phyloP scores from a whole-genome alignment of 2,888 invertebrate genomes.

The Euclidia mi region DNA sequence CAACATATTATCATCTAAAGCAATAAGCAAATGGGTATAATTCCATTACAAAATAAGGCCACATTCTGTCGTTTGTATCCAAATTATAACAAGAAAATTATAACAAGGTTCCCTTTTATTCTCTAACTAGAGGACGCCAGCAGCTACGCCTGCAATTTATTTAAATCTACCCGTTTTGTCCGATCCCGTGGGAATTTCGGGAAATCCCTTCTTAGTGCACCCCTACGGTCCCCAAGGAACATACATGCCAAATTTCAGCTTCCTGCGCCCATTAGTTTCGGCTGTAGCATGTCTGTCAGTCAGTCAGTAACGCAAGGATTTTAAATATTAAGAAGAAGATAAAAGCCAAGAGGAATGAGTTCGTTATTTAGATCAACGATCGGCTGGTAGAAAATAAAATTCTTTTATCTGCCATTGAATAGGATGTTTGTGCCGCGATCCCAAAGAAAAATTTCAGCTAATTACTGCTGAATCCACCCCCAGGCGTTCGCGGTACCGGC shows the following conservation, averaged over 20 bases:
- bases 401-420: constrained; percentile 81
- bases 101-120: constrained; percentile 56
- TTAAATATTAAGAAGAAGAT: too few species aligned
- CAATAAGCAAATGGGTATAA: constrained; percentile 20
- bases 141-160: too few species aligned
- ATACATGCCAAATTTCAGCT: too few species aligned
- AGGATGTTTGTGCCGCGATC: constrained; percentile 79
- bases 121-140: too few species aligned
- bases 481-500: constrained; percentile 55
- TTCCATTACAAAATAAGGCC: constrained; percentile 43
- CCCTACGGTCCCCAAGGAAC: too few species aligned
- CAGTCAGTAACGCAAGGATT: too few species aligned
- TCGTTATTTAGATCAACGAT: constrained; percentile 82
- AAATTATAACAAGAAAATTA: constrained; percentile 53
- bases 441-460: constrained; percentile 80
- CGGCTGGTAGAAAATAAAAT: constrained; percentile 72
- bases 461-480: constrained; percentile 73
- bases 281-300: too few species aligned
- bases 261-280: too few species aligned
- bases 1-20: too few species aligned
- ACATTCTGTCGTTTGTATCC: constrained; percentile 28
- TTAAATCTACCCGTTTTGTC: too few species aligned
- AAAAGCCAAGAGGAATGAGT: constrained; percentile 72
- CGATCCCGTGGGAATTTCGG: too few species aligned
- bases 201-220: too few species aligned